A percentile compares a stretch with the other conserved stretches of the same genome.
phyloP scores from a whole-genome alignment of 1,140 invertebrate species.

The Vanessa tameamea region DNA sequence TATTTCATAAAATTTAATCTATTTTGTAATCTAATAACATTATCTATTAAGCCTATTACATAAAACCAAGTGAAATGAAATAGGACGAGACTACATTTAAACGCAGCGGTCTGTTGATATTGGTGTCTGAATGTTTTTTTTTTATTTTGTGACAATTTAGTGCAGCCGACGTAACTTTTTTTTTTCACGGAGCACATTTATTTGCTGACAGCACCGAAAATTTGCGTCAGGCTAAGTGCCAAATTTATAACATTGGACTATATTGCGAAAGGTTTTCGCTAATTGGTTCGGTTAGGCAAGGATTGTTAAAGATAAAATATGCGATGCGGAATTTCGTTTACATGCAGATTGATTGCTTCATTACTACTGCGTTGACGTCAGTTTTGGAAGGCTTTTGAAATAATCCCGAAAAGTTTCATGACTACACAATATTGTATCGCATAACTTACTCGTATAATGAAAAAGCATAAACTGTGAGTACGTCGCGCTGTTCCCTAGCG shows the following conservation, averaged over 20 bases:
- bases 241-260: slow-evolving; percentile 76
- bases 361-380: slow-evolving; percentile 48
- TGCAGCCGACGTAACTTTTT: slow-evolving; percentile 58
- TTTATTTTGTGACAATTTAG: slow-evolving; percentile 53
- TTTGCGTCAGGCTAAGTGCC: slow-evolving; percentile 79
- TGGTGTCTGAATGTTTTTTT: slow-evolving; percentile 20
- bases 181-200: slow-evolving; percentile 60
- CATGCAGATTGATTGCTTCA: slow-evolving; percentile 73
- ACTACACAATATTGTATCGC: slow-evolving; percentile 10
- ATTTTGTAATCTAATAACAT: neutral
- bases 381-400: neutral
- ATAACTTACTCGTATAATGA: slow-evolving; percentile 15
- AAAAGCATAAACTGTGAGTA: slow-evolving; percentile 12
- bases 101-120: slow-evolving; percentile 12
- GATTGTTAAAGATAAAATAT: slow-evolving; percentile 81
- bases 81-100: slow-evolving; percentile 16
- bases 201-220: slow-evolving; percentile 74
- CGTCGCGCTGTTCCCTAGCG: slow-evolving; percentile 13
- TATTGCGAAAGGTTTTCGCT: slow-evolving; percentile 73
- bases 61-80: slow-evolving; percentile 24
- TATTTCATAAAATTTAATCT: too few species aligned
- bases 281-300: slow-evolving; percentile 75
- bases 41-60: slow-evolving; percentile 5
- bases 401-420: slow-evolving; percentile 2
- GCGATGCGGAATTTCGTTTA: slow-evolving; percentile 74